Percentiles rank a stretch among this genome's conserved stretches.
phyloP scores from a whole-genome alignment of 2,797 vertebrate species.

The Dromococcyx pavoninus region DNA sequence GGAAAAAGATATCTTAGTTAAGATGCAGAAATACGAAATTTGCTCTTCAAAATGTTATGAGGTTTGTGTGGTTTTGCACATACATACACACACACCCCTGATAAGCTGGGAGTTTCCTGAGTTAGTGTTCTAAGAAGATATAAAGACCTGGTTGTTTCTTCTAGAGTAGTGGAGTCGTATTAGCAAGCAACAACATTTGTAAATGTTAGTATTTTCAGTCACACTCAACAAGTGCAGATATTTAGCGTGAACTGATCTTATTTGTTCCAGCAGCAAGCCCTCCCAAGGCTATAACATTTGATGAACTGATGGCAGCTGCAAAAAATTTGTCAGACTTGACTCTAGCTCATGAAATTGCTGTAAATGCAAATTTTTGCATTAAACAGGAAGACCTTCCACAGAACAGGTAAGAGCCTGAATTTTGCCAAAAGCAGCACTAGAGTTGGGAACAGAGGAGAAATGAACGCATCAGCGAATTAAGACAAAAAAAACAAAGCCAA shows the following conservation, averaged over 20 bases:
- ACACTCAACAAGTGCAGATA: neutral
- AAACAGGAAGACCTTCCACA: slow-evolving; percentile 79
- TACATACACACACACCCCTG: neutral
- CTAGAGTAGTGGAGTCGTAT: neutral
- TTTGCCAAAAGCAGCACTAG: neutral
- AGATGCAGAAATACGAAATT: neutral
- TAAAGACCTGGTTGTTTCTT: neutral
- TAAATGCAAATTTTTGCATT: slow-evolving; percentile 85
- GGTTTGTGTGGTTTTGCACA: neutral
- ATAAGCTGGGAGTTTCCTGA: slow-evolving; percentile 53
- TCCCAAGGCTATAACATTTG: slow-evolving; percentile 84
- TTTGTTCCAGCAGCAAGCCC: slow-evolving; percentile 83
- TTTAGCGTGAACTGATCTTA: neutral
- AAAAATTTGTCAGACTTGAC: slow-evolving; percentile 86
- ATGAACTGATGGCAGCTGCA: slow-evolving; percentile 88
- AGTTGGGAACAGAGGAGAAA: neutral
- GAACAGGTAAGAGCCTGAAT: slow-evolving; percentile 78
- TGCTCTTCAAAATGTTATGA: neutral
- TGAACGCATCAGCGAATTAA: neutral
- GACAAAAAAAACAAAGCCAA: neutral
- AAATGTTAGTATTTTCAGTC: neutral
- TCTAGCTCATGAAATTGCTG: slow-evolving; percentile 89
- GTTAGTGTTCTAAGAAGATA: slow-evolving; percentile 43
- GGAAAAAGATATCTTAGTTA: neutral
- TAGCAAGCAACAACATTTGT: neutral